These are phyloP conservation scores for Nemurella pictetii DNA, from an alignment of 2,888 invertebrate species.

Conservation along the genomic window DNA sequence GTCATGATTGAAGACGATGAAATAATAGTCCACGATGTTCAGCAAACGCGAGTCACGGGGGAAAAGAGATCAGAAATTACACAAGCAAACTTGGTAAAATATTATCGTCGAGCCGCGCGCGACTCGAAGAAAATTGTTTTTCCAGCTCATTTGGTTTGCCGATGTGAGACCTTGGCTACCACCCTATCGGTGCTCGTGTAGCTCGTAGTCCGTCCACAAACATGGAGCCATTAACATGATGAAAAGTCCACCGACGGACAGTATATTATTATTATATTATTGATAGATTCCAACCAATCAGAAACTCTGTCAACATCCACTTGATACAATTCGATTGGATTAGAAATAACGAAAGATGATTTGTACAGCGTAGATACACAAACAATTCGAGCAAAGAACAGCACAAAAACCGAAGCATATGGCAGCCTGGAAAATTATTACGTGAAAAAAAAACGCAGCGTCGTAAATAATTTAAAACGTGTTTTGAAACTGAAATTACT, in stretches of 20 bases:
- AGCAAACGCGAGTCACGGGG: background rate
- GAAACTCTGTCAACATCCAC: constrained; percentile 15
- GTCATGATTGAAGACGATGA: background rate
- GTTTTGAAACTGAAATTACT: too few species aligned
- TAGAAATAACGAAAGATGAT: constrained; percentile 21
- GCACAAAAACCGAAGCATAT: too few species aligned
- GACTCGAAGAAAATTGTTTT: background rate
- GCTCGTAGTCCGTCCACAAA: background rate
- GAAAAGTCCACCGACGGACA: constrained; percentile 29
- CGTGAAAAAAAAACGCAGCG: too few species aligned
- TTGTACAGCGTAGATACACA: constrained; percentile 9
- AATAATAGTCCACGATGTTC: background rate
- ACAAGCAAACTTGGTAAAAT: background rate
- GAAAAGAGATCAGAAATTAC: background rate
- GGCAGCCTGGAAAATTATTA: too few species aligned
- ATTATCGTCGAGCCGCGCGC: background rate
- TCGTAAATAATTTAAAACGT: too few species aligned
- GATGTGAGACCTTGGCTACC: background rate
- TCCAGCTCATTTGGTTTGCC: constrained; percentile 25
- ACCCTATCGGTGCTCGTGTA: background rate
- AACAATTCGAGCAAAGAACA: background rate
- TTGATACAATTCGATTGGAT: constrained; percentile 27
- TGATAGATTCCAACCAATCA: constrained; percentile 29
- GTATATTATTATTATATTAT: constrained; percentile 9
- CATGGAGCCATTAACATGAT: constrained; percentile 35